Base-by-base conservation (phyloP, 2,888 invertebrate species). In the Rhodophaea formosa region DNA sequence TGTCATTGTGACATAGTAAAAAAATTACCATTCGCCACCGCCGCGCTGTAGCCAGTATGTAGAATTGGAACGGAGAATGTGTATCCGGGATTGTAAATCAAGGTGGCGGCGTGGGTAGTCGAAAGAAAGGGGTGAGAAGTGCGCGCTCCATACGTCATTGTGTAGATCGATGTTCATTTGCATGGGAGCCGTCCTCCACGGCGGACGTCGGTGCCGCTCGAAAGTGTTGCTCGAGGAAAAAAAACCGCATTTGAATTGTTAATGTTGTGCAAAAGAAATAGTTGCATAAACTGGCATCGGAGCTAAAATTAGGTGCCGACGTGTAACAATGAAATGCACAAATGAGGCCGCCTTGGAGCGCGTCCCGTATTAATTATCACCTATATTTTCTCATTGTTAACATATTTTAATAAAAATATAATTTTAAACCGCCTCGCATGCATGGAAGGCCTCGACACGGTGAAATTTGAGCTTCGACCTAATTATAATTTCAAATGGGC, bases 111-210 rank as follows among this genome's bases (percentile, higher is more conserved):
- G 51, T 35, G 51, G 89, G 89, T 90, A 88, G 90, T 86, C 76
- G 86, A 79, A 83, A 88, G 86, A 88, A 89, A 86, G 88, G 88
- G 90, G 90, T 85, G 89, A 88, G 87, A 87, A 83, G 77, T 81
- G 87, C 76, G 84, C 84, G 82, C 81, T 79, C 81, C 79, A 79
- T 86, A 87, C 87, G 90, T 88, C 88, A 88, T 79, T 67, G 72
- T 69, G 71, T 68, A 82, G 88, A 84, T 90, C 90, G 88, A 89
- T 89, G 77, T 86, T 90, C 84, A 91, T 91, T 90, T 90, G 87
- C 90, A 91, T 91, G 79, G 67, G 75, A 76, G 80, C 77, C 82
- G 87, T 76, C 86, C 81, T 67, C 82, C 74, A 74, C 72, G 72
- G 74, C 82, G 88, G 86, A 89, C 89, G 88, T 86, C 88, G 84